These are phyloP conservation scores for Heliconius cydno DNA, from an alignment of 2,888 invertebrate genomes.

Conservation along the genomic window DNA sequence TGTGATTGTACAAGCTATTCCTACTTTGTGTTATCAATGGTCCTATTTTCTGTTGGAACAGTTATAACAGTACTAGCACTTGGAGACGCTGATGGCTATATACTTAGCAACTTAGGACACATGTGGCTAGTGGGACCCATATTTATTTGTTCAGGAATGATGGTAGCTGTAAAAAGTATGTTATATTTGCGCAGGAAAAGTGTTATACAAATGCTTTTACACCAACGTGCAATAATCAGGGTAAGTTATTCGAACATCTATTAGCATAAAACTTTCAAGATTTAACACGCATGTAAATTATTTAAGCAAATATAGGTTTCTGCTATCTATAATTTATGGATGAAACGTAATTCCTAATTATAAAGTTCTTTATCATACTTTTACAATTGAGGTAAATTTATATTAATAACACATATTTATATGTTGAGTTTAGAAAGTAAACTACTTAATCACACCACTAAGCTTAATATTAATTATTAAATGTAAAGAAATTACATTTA, in stretches of 20 bases:
- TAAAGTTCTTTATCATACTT: slow-evolving; percentile 39
- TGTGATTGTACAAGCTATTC: slow-evolving; percentile 87
- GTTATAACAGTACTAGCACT: slow-evolving; percentile 85
- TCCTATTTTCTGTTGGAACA: slow-evolving; percentile 85
- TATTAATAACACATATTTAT: neutral
- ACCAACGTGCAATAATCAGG: slow-evolving; percentile 85
- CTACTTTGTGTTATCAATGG: slow-evolving; percentile 85
- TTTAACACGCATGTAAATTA: slow-evolving; percentile 11
- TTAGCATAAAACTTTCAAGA: neutral
- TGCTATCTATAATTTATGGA: slow-evolving; percentile 26
- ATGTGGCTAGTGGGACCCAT: slow-evolving; percentile 88
- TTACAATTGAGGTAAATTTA: neutral
- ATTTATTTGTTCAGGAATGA: slow-evolving; percentile 86
- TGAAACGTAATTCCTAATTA: neutral
- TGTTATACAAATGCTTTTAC: slow-evolving; percentile 86
- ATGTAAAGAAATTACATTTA: neutral
- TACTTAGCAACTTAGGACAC: slow-evolving; percentile 85
- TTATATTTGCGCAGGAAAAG: slow-evolving; percentile 86
- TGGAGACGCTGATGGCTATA: slow-evolving; percentile 84
- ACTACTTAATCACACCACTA: neutral
- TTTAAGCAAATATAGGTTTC: slow-evolving; percentile 21
- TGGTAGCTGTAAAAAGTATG: slow-evolving; percentile 87
- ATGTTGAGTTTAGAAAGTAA: slow-evolving; percentile 2
- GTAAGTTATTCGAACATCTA: slow-evolving; percentile 63
- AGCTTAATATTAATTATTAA: neutral